Percentiles rank a stretch among this genome's conserved stretches.
Evolutionary conservation across 2,797 vertebrate genomes (phyloP).

Genomic region (Aselliscus stoliczkanus): DNA sequence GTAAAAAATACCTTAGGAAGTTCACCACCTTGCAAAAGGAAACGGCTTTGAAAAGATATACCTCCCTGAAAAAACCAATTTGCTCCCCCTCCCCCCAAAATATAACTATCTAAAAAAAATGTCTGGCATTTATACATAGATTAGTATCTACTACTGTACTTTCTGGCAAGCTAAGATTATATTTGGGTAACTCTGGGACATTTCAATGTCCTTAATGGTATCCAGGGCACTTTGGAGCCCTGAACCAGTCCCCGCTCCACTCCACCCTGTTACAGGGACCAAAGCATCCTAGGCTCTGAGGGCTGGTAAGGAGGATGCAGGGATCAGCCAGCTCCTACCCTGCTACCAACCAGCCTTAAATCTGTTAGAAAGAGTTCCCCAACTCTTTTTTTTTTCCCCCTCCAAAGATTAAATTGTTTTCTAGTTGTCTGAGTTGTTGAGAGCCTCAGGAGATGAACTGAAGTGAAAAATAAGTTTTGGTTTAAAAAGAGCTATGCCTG

Average conservation of each 20-base stretch:
- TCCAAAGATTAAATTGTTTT: neutral
- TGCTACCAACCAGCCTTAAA: neutral
- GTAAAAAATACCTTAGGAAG: neutral
- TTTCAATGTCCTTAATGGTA: neutral
- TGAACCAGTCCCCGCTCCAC: neutral
- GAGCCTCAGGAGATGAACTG: neutral
- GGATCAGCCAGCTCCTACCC: neutral
- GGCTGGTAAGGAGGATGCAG: neutral
- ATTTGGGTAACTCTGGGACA: neutral
- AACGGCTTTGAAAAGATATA: neutral
- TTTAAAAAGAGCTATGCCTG: neutral
- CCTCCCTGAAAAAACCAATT: neutral
- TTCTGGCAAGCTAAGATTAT: neutral
- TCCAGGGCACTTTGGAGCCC: neutral
- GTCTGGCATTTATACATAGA: neutral
- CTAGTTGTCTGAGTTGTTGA: neutral
- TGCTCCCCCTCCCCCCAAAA: neutral
- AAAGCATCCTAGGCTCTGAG: neutral
- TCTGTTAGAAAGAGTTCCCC: neutral
- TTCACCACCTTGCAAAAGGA: conserved; percentile 18
- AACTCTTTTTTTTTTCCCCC: neutral
- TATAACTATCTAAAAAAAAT: neutral
- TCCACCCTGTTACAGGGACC: neutral
- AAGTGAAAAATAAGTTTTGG: neutral
- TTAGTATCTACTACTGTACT: neutral